A percentile compares a stretch with the other conserved stretches of the same genome.
These are phyloP conservation scores for Lottia scabra DNA, from an alignment of 2,888 invertebrate species.

Conservation along the genomic window DNA sequence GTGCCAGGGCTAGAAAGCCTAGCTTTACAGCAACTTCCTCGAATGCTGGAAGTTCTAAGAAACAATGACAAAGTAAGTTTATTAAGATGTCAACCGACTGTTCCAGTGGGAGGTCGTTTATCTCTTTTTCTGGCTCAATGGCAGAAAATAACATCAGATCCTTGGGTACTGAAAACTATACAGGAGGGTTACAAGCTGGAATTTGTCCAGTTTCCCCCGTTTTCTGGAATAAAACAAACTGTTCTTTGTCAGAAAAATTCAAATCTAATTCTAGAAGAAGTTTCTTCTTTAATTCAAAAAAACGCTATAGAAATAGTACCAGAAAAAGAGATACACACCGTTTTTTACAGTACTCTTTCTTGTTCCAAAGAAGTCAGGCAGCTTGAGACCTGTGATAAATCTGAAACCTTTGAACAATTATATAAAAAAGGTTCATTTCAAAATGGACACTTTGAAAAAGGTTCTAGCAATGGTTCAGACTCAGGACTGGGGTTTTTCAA, in stretches of 20 bases:
- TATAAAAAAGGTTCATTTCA: not conserved
- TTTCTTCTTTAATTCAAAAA: not conserved
- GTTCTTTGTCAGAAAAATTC: not conserved
- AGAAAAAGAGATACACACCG: not conserved
- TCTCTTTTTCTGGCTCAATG: slow-evolving; percentile 4
- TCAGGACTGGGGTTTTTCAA: not conserved
- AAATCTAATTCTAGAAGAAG: not conserved
- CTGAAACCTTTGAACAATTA: not conserved
- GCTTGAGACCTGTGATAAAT: not conserved
- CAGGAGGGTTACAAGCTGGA: not conserved
- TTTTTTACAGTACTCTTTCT: not conserved
- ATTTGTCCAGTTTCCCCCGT: not conserved
- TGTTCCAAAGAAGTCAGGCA: not conserved
- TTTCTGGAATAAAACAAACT: not conserved
- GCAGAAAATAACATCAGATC: not conserved
- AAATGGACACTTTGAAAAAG: not conserved
- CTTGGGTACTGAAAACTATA: not conserved
- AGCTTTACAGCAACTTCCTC: too few species aligned
- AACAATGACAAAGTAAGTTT: not conserved
- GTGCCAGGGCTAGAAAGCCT: too few species aligned
- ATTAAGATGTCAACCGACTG: too few species aligned
- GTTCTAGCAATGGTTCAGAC: not conserved
- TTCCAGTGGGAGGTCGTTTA: slow-evolving; percentile 4
- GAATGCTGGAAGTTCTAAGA: too few species aligned
- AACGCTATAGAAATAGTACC: not conserved